Evolutionary conservation across 30 jellyfish, hydroid and myxozoan species (phyloP), one percentile per base, ranked within the genome.

Genomic region (Calvadosia cruxmelitensis): DNA sequence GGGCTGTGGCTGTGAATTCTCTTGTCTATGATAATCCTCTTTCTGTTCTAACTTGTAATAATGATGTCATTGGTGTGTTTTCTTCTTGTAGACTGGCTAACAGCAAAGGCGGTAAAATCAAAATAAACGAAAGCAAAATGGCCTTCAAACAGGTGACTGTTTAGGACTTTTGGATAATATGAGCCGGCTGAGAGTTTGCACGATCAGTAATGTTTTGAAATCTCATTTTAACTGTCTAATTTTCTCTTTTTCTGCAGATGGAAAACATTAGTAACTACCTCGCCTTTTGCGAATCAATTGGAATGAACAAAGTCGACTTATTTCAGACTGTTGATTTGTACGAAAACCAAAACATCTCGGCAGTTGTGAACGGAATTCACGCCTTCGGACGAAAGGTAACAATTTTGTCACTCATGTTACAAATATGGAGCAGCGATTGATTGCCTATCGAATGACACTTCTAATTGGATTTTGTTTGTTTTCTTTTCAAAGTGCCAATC

Each of bases 281-380:
- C 26, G 27, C 84, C 0, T 84, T 88, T 33, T 72, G 92, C 66
- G 84, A 77, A 28, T 36, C 42, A 34, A 70, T 67, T 35, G 99
- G 99, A 5, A 70, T 78, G 13, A 50, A 53, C 7, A 73, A 71
- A 49, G 35, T 73, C 28, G 99, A 92, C 71, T 48, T 72, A 27
- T 92, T 92, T 69, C 99, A 92, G 70, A 92, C 99, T 10, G 95
- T 84, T n/a, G 99, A 92, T 67, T 63, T 92, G 64, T 92, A 69
- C 69, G 99, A 92, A 66, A 75, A 64, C 29, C 53, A 68, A 69
- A 92, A 92, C 57, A 67, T 93, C 33, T 94, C 93, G n/a, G 94
- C 80, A 66, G 99, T 93, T 57, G 65, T 93, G 24, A 69, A 53
- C 70, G 94, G 95, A 1, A 53, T 93, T 68, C 72, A 73, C 24